Evolutionary conservation across 2,113 vertebrate species (phyloP), one percentile per base, ranked within the genome.

Genomic region (Dryoscopus gambensis): DNA sequence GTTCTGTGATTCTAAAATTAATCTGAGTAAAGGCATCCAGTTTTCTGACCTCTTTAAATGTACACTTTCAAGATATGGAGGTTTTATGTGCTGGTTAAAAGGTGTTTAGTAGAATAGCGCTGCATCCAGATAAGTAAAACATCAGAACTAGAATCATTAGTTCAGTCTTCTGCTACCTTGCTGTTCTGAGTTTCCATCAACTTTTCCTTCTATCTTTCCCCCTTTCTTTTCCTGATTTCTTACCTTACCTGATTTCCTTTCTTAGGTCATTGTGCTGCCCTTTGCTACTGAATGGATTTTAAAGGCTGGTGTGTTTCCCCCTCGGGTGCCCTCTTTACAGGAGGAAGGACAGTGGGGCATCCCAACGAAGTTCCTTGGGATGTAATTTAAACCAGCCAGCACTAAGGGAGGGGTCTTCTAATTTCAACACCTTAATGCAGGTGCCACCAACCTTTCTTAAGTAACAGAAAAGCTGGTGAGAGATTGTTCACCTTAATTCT

Each of bases 31-130:
- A 13, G 13, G 5, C 10, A 8, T 85, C 74, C 60, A 10, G 27
- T 78, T 71, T 70, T 75, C 18, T 79, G 39, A 7, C 23, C 70
- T 71, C 9, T 79, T 89, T 12, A 87, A 50, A 59, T 21, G 11
- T 9, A 19, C 1, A 0, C 15, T 47, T 82, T 60, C 15, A 63
- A 73, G 42, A 39, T 18, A 49, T 0, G 1, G n/a, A 77, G 23
- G 17, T 42, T 80, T 89, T 80, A 30, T 4, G 0, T 68, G 33
- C 71, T 69, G 14, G 31, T 64, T 76, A 50, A 35, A 56, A 70
- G 11, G 11, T 74, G 18, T 35, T 75, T 23, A 9, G 8, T 83
- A 44, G 60, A 70, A 30, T 37, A 64, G 19, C 25, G 11, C 16
- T 28, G 4, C n/a, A 37, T 55, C 18, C 69, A 49, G 16, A 3